Evolutionary conservation across 2,797 vertebrate species (phyloP).

Genomic region (Gymnoscopelus braueri): DNA sequence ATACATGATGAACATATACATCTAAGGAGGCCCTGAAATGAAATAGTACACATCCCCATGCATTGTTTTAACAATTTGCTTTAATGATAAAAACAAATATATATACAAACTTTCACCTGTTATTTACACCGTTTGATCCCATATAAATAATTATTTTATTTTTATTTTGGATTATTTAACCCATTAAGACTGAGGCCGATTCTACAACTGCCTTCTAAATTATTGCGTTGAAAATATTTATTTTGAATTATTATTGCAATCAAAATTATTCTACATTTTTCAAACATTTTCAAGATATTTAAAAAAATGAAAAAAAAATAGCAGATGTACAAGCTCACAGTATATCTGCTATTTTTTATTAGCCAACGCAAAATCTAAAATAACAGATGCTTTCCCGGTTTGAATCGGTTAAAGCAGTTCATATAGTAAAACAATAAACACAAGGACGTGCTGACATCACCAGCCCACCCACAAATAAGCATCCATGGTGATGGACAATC

Average conservation of each 20-base stretch:
- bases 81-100: not conserved
- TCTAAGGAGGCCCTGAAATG: not conserved
- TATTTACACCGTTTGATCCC: no score
- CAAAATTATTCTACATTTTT: not conserved
- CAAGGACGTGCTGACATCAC: not conserved
- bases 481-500: conserved; percentile 39
- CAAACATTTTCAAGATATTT: no score
- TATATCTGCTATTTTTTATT: no score
- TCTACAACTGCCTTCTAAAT: no score
- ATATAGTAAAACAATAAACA: conserved; percentile 8
- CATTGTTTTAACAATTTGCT: not conserved
- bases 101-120: no score
- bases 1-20: not conserved
- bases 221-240: not conserved
- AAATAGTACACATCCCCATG: not conserved
- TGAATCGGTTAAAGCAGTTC: conserved; percentile 9
- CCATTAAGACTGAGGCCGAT: no score
- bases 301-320: no score
- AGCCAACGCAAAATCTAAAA: no score
- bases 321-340: no score
- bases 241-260: not conserved
- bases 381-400: not conserved
- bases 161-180: not conserved
- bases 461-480: conserved; percentile 23
- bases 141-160: not conserved